These are phyloP conservation scores for Cheilosia vernalis DNA, from an alignment of 2,888 invertebrate genomes.

Conservation along the genomic window DNA sequence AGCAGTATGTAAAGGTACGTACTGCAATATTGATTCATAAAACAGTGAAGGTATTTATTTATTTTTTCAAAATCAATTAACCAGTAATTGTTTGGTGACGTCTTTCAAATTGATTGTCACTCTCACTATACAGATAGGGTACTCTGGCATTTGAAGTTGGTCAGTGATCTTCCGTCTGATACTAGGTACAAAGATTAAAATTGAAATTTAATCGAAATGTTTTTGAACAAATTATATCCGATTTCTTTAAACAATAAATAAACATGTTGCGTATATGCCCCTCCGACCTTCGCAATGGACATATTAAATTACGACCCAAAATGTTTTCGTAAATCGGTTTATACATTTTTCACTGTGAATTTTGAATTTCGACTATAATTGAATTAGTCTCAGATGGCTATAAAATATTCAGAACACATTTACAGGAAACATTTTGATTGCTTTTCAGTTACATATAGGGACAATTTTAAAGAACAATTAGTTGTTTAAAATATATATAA, in stretches of 20 bases:
- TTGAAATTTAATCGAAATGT: neutral
- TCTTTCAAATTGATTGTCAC: conserved; percentile 6
- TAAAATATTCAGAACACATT: conserved; percentile 48
- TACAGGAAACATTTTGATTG: conserved; percentile 36
- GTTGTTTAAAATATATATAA: conserved; percentile 21
- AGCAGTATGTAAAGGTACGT: neutral
- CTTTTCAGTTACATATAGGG: conserved; percentile 29
- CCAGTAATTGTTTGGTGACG: neutral
- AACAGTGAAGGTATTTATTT: neutral
- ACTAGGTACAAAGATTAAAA: neutral
- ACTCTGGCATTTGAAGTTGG: neutral
- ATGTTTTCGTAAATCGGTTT: neutral
- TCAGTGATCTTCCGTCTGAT: neutral
- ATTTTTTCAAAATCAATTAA: conserved; percentile 10
- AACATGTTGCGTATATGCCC: neutral
- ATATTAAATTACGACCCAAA: conserved; percentile 5
- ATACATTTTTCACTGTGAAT: no score
- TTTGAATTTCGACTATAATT: conserved; percentile 1
- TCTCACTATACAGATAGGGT: conserved; percentile 19
- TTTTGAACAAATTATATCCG: neutral
- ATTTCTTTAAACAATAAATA: neutral
- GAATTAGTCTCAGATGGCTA: conserved; percentile 17
- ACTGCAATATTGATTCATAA: conserved; percentile 16
- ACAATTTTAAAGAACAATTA: conserved; percentile 8
- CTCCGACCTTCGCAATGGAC: conserved; percentile 5